A percentile compares a stretch with the other conserved stretches of the same genome.
These are phyloP conservation scores for Triplophysa tibetana DNA, from an alignment of 2,113 vertebrate species.

Conservation along the genomic window DNA sequence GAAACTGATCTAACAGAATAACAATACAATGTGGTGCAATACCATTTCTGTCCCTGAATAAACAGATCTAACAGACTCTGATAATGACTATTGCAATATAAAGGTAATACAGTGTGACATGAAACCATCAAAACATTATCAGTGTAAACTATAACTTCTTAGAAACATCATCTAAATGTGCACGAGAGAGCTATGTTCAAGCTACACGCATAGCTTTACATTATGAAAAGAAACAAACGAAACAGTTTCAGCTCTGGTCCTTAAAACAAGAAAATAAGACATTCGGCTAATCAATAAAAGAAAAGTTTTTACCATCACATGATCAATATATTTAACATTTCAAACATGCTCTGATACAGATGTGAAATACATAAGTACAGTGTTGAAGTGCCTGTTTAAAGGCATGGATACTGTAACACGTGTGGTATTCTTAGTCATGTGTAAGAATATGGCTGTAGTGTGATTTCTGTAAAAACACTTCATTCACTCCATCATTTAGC, in stretches of 20 bases:
- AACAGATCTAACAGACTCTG: not conserved
- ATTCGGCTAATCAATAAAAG: not conserved
- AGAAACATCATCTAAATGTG: constrained; percentile 60
- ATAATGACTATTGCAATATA: constrained; percentile 62
- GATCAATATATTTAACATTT: constrained; percentile 17
- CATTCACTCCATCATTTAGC: not conserved
- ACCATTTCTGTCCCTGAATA: constrained; percentile 6
- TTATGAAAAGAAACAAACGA: constrained; percentile 28
- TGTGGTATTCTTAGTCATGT: not conserved
- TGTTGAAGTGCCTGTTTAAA: constrained; percentile 10
- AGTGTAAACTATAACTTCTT: constrained; percentile 60
- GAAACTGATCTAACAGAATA: constrained; percentile 26
- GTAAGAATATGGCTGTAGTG: not conserved
- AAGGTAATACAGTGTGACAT: constrained; percentile 69
- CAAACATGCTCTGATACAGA: constrained; percentile 17
- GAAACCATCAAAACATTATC: constrained; percentile 64
- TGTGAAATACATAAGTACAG: constrained; percentile 12
- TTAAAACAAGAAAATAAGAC: constrained; percentile 20
- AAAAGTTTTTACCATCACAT: not conserved
- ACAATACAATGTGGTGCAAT: constrained; percentile 25
- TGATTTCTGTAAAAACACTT: constrained; percentile 7
- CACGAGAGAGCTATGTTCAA: constrained; percentile 62
- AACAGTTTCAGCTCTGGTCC: not conserved
- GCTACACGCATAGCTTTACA: constrained; percentile 18
- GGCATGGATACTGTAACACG: not conserved